Percentiles rank a stretch among this genome's conserved stretches.
These are phyloP conservation scores for Gonatopus flavifemur DNA, from an alignment of 1,140 invertebrate genomes.

Conservation along the genomic window DNA sequence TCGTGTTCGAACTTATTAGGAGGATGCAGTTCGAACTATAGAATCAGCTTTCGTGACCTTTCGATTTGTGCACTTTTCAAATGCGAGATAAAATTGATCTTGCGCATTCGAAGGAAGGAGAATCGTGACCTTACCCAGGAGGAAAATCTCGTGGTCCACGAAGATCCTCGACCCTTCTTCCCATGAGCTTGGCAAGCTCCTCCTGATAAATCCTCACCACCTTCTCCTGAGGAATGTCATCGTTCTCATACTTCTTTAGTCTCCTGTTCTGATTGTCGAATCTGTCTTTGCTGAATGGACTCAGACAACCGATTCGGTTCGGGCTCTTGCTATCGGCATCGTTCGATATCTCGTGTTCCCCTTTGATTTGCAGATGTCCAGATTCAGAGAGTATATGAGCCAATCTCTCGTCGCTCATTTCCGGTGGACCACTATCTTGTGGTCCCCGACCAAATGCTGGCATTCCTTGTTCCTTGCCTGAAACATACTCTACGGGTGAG, in stretches of 20 bases:
- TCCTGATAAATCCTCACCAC: slow-evolving; percentile 96
- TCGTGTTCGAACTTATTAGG: too few relatives aligned
- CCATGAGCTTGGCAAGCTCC: slow-evolving; percentile 90
- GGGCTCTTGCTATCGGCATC: slow-evolving; percentile 74
- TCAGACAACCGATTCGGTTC: slow-evolving; percentile 69
- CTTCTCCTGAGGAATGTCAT: slow-evolving; percentile 96
- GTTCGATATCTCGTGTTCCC: slow-evolving; percentile 52
- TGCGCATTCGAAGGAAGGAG: neutral
- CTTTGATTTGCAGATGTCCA: slow-evolving; percentile 67
- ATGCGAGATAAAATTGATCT: neutral
- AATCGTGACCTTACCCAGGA: slow-evolving; percentile 41
- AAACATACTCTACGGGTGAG: slow-evolving; percentile 62
- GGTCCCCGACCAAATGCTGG: slow-evolving; percentile 72
- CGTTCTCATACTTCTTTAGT: slow-evolving; percentile 85
- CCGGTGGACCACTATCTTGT: slow-evolving; percentile 68
- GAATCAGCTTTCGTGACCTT: neutral
- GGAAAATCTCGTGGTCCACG: slow-evolving; percentile 66
- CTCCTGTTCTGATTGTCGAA: slow-evolving; percentile 70
- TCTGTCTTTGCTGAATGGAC: slow-evolving; percentile 73
- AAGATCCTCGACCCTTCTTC: slow-evolving; percentile 71
- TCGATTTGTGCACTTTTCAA: neutral
- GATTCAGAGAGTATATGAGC: slow-evolving; percentile 93
- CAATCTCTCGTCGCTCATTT: slow-evolving; percentile 89
- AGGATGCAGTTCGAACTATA: neutral
- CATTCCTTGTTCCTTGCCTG: slow-evolving; percentile 79